Percentiles rank a stretch among this genome's conserved stretches.
These are phyloP conservation scores for Grammomys surdaster DNA, from an alignment of 2,113 vertebrate species.

Conservation along the genomic window DNA sequence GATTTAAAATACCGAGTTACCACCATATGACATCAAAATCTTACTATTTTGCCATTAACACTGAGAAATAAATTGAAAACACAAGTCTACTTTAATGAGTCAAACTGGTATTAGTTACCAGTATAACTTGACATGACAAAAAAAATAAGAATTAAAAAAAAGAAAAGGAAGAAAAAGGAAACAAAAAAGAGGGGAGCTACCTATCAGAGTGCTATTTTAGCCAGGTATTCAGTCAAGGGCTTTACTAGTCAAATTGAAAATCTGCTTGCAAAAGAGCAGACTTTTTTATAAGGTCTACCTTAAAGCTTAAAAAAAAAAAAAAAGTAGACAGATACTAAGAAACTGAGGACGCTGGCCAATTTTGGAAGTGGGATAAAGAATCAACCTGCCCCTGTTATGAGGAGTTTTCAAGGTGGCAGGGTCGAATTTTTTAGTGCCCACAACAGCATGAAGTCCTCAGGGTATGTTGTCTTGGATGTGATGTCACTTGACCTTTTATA, in stretches of 20 bases:
- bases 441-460: neutral
- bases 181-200: no score
- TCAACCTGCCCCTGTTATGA: neutral
- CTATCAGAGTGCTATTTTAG: neutral
- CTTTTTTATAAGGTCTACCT: neutral
- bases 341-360: neutral
- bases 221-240: neutral
- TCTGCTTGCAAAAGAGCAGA: neutral
- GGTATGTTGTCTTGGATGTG: neutral
- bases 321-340: neutral
- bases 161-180: neutral
- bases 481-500: neutral
- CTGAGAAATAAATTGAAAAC: neutral
- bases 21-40: neutral
- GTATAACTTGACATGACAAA: neutral
- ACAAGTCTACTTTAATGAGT: slow-evolving; percentile 21
- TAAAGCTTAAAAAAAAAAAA: neutral
- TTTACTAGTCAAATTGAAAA: slow-evolving; percentile 12
- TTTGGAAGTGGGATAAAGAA: neutral
- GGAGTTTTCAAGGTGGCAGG: neutral
- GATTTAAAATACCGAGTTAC: neutral
- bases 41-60: slow-evolving; percentile 31
- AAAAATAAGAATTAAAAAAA: neutral
- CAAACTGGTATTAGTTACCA: neutral
- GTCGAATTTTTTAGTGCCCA: neutral